These are phyloP conservation scores for Leptosomus discolor DNA, from an alignment of 2,113 vertebrate genomes.

Conservation along the genomic window DNA sequence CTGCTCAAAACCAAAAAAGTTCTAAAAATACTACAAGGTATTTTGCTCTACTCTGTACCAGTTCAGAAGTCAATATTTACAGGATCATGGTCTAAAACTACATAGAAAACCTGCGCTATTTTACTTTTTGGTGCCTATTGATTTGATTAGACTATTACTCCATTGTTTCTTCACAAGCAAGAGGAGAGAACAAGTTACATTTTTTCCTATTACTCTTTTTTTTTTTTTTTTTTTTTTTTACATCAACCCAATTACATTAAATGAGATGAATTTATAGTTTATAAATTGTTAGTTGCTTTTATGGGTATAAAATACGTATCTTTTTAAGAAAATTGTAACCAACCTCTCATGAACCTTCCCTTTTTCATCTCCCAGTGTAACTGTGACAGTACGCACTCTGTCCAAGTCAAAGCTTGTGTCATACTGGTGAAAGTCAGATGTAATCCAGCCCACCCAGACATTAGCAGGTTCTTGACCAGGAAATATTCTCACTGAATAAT, in stretches of 20 bases:
- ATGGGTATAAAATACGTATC: neutral
- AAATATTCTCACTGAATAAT: slow-evolving; percentile 93
- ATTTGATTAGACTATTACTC: neutral
- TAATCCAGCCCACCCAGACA: slow-evolving; percentile 98
- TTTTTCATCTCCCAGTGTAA: slow-evolving; percentile 95
- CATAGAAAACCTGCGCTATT: neutral
- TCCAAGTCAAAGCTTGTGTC: slow-evolving; percentile 89
- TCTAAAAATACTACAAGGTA: neutral
- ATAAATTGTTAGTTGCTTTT: neutral
- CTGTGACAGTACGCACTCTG: slow-evolving; percentile 90
- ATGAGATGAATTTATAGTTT: neutral
- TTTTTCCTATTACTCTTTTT: neutral
- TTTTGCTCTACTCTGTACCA: neutral
- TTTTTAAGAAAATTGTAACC: slow-evolving; percentile 40
- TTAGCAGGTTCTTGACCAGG: slow-evolving; percentile 93
- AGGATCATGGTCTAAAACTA: neutral
- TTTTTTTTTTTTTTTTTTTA: neutral
- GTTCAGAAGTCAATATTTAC: neutral
- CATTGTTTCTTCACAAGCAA: neutral
- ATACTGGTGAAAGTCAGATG: slow-evolving; percentile 94
- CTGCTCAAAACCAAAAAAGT: neutral
- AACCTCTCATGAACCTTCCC: slow-evolving; percentile 98
- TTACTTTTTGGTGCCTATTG: neutral
- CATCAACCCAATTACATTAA: neutral
- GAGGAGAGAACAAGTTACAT: neutral